Conservation (phyloP, 2,113 vertebrate genomes). For the Galeopterus variegatus region DNA sequence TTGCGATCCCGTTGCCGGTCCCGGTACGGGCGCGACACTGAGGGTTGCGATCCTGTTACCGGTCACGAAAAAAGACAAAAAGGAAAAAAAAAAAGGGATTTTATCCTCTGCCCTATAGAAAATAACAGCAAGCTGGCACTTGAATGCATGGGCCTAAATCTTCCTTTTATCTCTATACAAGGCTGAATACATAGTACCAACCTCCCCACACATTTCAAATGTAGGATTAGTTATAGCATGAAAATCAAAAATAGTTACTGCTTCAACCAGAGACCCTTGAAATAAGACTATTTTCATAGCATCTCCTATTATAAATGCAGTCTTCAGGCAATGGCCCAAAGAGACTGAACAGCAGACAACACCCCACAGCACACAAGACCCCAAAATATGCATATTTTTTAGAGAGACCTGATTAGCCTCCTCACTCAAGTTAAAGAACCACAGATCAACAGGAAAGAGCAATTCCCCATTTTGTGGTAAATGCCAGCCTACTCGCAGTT, state of each 20-base stretch:
- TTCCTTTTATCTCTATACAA: slow-evolving; percentile 61
- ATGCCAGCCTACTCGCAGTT: slow-evolving; percentile 53
- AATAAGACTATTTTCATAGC: slow-evolving; percentile 48
- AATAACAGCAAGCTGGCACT: neutral
- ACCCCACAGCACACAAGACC: neutral
- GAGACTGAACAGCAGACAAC: neutral
- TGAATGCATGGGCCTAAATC: neutral
- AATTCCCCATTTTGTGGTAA: slow-evolving; percentile 42
- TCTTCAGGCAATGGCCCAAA: slow-evolving; percentile 3
- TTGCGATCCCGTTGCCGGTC: too few species aligned
- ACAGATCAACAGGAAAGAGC: slow-evolving; percentile 68
- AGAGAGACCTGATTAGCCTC: neutral
- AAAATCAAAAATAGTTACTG: slow-evolving; percentile 62
- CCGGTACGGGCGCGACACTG: too few species aligned
- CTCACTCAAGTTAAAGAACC: slow-evolving; percentile 26
- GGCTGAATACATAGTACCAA: slow-evolving; percentile 41
- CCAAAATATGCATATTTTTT: slow-evolving; percentile 9
- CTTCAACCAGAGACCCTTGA: slow-evolving; percentile 26
- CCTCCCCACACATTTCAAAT: slow-evolving; percentile 57
- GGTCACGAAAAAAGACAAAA: too few species aligned
- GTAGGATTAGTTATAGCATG: slow-evolving; percentile 25
- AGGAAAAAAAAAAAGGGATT: neutral
- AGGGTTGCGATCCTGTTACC: too few species aligned
- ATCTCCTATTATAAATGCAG: neutral
- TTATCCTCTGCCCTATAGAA: neutral